Base-by-base conservation (phyloP, 2,888 invertebrate species). In the Drosophila nr. fundita region DNA sequence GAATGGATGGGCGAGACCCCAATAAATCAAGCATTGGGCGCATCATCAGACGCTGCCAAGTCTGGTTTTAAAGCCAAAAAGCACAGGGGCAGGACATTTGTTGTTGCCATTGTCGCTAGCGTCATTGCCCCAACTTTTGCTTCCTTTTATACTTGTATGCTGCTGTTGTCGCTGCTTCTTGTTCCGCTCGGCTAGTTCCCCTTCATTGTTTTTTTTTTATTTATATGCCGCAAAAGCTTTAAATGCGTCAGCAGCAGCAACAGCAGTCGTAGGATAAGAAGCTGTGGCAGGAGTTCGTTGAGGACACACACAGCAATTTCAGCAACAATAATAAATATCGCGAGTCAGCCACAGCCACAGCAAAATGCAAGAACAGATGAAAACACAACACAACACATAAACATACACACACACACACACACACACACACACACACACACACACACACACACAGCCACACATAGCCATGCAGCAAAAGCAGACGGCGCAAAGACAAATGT, bases 201-300 rank as follows among this genome's bases (percentile, higher is more conserved):
- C 42, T 57, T 36, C 40, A 27, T 36, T 58, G 49, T 67, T 58
- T 32, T 54, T n/a, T 74, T 80, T 83, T 86, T 89, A 87, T 85
- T 89, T 84, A 81, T 89, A 84, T 87, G 89, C 81, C 84, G 89
- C 83, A 85, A 87, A 85, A 85, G 87, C 87, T 77, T 87, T 85
- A 85, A 85, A 87, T 83, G 87, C 87, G 87, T 85, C 85, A 85
- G 76, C 83, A 85, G 59, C 87, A 27, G 15, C 54, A 40, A 52
- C 34, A 55, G 27, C 34, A 70, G 30, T 45, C 49, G 36, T 57
- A 52, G 62, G 62, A 62, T 54, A 49, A 63, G 72, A 49, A 24
- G 57, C 52, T 53, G 57, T 49, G 58, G 34, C 49, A 60, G 60
- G 54, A 54, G 45, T 54, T 60, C 67, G 68, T 59, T 53, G 60